These are phyloP conservation scores for Polia nebulosa DNA, from an alignment of 2,888 invertebrate species.

Conservation along the genomic window DNA sequence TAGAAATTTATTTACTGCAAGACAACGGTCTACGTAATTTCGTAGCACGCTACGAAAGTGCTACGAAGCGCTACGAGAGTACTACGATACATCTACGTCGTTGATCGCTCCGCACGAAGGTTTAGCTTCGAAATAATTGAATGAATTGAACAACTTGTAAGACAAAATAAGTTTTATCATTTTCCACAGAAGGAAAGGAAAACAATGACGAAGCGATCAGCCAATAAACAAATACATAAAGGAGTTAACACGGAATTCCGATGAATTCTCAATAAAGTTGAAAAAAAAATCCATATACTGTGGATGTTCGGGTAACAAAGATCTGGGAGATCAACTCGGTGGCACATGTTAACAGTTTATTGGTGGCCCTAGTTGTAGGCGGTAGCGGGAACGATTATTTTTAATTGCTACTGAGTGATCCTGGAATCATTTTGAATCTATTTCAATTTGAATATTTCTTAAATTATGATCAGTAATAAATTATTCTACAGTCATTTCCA, in stretches of 20 bases:
- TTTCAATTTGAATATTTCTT: too few relatives aligned
- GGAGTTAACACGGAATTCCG: conserved; percentile 72
- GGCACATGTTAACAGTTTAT: conserved; percentile 76
- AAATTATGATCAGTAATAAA: too few relatives aligned
- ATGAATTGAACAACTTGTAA: conserved; percentile 51
- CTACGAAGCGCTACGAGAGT: conserved; percentile 60
- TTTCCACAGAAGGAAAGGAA: conserved; percentile 37
- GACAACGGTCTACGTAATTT: conserved; percentile 58
- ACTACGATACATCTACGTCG: conserved; percentile 55
- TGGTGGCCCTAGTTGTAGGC: conserved; percentile 53
- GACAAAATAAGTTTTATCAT: conserved; percentile 47
- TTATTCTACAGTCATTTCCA: too few relatives aligned
- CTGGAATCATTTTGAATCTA: too few relatives aligned
- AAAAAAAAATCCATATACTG: conserved; percentile 76
- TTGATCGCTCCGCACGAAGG: conserved; percentile 42
- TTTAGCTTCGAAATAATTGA: conserved; percentile 53
- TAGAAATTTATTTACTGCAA: conserved; percentile 58
- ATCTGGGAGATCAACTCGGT: conserved; percentile 80
- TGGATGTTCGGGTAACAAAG: conserved; percentile 83
- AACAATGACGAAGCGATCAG: conserved; percentile 61
- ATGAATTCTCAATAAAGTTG: conserved; percentile 81
- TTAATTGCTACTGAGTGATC: too few relatives aligned
- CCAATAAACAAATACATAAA: conserved; percentile 71
- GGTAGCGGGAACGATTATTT: conserved; percentile 51
- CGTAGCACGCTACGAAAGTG: conserved; percentile 60